A percentile compares a stretch with the other conserved stretches of the same genome.
These are phyloP conservation scores for Cephus cinctus DNA, from an alignment of 1,140 invertebrate genomes.

Conservation along the genomic window DNA sequence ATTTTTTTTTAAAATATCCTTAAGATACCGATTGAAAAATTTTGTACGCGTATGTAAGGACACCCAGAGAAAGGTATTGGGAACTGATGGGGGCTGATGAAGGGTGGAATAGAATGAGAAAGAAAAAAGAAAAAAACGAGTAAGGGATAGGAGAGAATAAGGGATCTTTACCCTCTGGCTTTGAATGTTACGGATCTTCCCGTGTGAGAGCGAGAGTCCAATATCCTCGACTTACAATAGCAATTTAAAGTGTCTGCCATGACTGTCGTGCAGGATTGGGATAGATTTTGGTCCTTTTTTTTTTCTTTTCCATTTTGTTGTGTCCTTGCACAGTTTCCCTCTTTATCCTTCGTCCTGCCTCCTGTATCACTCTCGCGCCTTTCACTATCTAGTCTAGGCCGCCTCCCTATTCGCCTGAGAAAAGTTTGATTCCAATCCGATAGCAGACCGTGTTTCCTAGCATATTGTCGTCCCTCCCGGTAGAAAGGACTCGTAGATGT, in stretches of 20 bases:
- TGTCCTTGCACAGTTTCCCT: background rate
- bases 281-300: background rate
- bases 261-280: background rate
- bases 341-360: background rate
- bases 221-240: slow-evolving; percentile 5
- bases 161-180: background rate
- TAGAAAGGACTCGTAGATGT: no score
- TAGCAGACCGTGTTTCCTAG: no score
- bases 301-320: background rate
- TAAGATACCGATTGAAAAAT: no score
- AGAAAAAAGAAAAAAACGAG: background rate
- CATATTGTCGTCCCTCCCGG: no score
- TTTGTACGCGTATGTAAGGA: background rate
- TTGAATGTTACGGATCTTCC: background rate
- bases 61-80: background rate
- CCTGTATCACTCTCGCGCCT: no score
- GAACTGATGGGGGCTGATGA: background rate
- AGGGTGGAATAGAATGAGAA: background rate
- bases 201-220: background rate
- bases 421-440: no score
- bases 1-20: background rate
- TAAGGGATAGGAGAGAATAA: background rate
- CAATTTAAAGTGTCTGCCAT: slow-evolving; percentile 2
- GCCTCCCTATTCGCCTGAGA: no score
- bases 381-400: no score